Conservation (phyloP, 2,113 vertebrate species). For the Dryoscopus gambensis region DNA sequence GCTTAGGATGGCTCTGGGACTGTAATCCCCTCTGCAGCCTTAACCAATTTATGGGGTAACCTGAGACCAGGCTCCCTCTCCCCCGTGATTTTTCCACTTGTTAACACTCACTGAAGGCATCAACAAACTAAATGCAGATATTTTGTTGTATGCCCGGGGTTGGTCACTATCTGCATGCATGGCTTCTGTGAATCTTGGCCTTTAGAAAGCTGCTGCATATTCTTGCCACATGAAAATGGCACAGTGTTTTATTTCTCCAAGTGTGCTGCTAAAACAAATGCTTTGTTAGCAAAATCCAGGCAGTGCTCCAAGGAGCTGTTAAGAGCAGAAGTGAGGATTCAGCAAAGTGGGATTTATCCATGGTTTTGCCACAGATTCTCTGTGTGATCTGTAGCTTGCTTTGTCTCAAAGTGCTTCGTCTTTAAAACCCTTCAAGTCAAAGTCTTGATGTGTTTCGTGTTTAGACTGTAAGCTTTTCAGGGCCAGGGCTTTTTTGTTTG, state of each 20-base stretch:
- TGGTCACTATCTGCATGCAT: neutral
- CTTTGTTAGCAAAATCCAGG: neutral
- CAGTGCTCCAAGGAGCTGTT: neutral
- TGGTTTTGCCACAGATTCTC: neutral
- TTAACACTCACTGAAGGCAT: constrained; percentile 43
- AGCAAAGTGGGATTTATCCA: neutral
- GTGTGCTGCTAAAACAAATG: neutral
- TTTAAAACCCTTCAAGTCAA: neutral
- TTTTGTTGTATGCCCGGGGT: neutral
- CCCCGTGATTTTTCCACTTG: constrained; percentile 34
- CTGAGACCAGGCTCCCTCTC: constrained; percentile 59
- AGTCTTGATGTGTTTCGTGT: neutral
- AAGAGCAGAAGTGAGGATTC: neutral
- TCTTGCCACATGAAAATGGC: neutral
- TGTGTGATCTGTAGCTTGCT: neutral
- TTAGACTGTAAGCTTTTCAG: neutral
- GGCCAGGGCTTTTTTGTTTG: neutral
- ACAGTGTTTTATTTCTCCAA: neutral
- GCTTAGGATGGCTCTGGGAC: constrained; percentile 64
- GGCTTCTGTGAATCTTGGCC: neutral
- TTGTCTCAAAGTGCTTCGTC: neutral
- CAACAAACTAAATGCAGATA: neutral
- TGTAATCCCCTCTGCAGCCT: constrained; percentile 67
- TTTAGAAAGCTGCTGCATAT: neutral
- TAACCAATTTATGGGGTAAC: constrained; percentile 70